Conservation (phyloP, 2,113 vertebrate species). For the Cephalopholis sonnerati region DNA sequence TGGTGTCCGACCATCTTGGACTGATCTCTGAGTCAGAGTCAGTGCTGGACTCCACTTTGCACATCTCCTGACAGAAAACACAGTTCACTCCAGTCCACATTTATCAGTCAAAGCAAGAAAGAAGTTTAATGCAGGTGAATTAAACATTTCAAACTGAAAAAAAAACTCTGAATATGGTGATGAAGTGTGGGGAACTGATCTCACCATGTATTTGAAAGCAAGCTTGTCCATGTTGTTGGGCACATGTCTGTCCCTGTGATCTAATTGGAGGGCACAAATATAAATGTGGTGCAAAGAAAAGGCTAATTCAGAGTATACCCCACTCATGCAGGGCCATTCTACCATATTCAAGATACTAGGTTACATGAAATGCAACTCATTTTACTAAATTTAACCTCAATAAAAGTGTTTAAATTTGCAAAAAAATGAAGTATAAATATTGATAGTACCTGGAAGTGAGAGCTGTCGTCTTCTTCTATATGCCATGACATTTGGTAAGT, state of each 20-base stretch:
- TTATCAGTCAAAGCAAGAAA: neutral
- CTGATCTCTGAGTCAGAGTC: conserved; percentile 87
- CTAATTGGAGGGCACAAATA: conserved; percentile 31
- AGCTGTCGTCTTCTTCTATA: conserved; percentile 45
- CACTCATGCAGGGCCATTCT: neutral
- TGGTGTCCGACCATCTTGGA: conserved; percentile 82
- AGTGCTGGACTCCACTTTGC: conserved; percentile 87
- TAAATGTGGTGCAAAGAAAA: neutral
- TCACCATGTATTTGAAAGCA: conserved; percentile 87
- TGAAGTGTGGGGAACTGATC: neutral
- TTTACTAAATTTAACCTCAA: neutral
- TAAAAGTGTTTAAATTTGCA: neutral
- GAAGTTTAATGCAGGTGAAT: neutral
- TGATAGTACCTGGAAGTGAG: conserved; percentile 43
- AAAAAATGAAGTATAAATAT: neutral
- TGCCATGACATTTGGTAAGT: conserved; percentile 51
- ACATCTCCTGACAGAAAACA: conserved; percentile 82
- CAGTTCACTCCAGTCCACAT: conserved; percentile 12
- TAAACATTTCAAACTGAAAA: no score
- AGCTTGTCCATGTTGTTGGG: conserved; percentile 78
- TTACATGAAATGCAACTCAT: neutral
- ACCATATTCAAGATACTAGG: neutral
- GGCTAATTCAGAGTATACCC: neutral
- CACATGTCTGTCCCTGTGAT: conserved; percentile 27
- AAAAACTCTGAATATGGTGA: neutral